Percentiles rank a stretch among this genome's conserved stretches.
These are phyloP conservation scores for Himalopsyche anomala DNA, from an alignment of 2,888 invertebrate species.

Conservation along the genomic window DNA sequence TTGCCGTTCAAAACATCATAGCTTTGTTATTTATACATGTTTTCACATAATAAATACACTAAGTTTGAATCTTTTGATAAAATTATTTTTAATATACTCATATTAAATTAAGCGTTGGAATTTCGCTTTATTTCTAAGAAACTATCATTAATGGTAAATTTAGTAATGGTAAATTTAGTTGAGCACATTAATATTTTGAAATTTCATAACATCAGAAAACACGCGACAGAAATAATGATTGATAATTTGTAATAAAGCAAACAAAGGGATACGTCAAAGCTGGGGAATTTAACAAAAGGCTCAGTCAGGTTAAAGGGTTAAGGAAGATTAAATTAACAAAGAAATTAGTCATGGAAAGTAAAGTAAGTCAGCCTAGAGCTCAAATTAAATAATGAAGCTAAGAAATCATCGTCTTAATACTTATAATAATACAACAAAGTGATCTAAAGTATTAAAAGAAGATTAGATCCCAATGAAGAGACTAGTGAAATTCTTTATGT, in stretches of 20 bases:
- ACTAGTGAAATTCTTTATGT: background rate
- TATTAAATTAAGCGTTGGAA: no score
- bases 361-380: constrained; percentile 9
- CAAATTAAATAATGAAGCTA: constrained; percentile 12
- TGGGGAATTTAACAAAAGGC: constrained; percentile 62
- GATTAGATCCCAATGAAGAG: background rate
- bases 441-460: background rate
- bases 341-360: constrained; percentile 64
- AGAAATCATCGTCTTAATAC: background rate
- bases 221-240: constrained; percentile 64
- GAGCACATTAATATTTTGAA: constrained; percentile 20
- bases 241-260: constrained; percentile 65
- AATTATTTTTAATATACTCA: no score
- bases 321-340: constrained; percentile 65
- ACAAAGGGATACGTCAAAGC: constrained; percentile 64
- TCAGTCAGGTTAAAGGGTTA: constrained; percentile 56
- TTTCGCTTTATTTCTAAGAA: background rate
- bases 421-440: background rate
- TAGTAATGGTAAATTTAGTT: background rate
- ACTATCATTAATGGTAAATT: constrained; percentile 19
- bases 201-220: constrained; percentile 51
- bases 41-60: no score
- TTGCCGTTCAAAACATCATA: no score
- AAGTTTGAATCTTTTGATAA: no score
- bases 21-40: no score